Percentiles rank a stretch among this genome's conserved stretches.
phyloP scores from a whole-genome alignment of 2,113 vertebrate species.

The Pipra filicauda region DNA sequence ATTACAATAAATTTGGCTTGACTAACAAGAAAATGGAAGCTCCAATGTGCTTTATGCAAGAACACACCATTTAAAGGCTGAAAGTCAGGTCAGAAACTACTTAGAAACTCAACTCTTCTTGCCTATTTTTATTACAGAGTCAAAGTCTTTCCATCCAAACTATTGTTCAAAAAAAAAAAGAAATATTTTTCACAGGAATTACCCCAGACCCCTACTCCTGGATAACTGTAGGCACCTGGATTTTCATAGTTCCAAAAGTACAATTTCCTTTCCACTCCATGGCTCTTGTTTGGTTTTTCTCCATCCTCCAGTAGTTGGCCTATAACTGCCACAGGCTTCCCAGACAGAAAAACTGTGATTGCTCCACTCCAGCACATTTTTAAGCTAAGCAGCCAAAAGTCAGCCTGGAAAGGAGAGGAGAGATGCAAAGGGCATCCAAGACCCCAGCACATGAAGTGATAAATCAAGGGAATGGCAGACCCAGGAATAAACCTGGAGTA shows the following conservation, averaged over 20 bases:
- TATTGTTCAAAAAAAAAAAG: background rate
- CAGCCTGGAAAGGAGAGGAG: background rate
- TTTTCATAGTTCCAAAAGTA: background rate
- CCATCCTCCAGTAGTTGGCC: background rate
- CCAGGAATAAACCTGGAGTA: background rate
- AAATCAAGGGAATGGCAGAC: background rate
- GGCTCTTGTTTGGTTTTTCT: background rate
- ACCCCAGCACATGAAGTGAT: background rate
- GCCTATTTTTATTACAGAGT: background rate
- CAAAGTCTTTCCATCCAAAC: background rate
- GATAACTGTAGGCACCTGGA: background rate
- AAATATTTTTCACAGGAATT: background rate
- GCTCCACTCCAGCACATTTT: background rate
- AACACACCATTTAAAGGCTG: background rate
- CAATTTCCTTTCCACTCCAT: slow-evolving; percentile 22
- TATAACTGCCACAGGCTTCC: background rate
- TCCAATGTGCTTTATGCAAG: background rate
- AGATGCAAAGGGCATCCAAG: background rate
- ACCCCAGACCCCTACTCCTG: background rate
- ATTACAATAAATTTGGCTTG: slow-evolving; percentile 43
- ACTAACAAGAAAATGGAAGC: slow-evolving; percentile 15
- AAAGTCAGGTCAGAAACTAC: background rate
- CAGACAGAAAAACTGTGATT: background rate
- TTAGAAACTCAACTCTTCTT: background rate
- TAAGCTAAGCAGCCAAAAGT: background rate